A percentile compares a stretch with the other conserved stretches of the same genome.
Conservation (phyloP, 2,888 invertebrate genomes). For the Strigamia crassipes region DNA sequence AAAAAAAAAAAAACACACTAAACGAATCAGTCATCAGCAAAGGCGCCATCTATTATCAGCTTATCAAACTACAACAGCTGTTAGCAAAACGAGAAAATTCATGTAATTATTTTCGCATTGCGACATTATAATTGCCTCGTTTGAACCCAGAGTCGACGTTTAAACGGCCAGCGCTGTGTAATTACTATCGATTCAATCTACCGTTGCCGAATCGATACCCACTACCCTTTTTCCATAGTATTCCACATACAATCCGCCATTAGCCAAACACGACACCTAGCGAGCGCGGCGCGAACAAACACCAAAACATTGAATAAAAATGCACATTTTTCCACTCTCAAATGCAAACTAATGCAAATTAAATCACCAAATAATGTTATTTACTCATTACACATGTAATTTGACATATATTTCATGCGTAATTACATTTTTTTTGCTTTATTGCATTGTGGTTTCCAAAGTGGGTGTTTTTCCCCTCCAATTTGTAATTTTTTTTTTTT, state of each 20-base stretch:
- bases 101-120: constrained; percentile 32
- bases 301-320: no score
- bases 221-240: neutral
- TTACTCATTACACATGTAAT: neutral
- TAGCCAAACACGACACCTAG: neutral
- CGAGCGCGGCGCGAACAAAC: neutral
- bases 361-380: neutral
- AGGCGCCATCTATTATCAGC: neutral
- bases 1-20: neutral
- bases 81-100: neutral
- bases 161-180: neutral
- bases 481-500: neutral
- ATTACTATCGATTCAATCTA: neutral
- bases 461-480: neutral
- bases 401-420: neutral
- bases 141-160: neutral
- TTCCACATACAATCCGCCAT: neutral
- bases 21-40: neutral
- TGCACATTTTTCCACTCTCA: no score
- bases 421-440: neutral
- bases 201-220: neutral
- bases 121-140: constrained; percentile 33
- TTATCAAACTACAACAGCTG: neutral
- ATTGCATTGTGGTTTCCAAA: neutral
- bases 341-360: no score